These are phyloP conservation scores for Blennius ocellaris DNA, from an alignment of 2,113 vertebrate species.

Conservation along the genomic window DNA sequence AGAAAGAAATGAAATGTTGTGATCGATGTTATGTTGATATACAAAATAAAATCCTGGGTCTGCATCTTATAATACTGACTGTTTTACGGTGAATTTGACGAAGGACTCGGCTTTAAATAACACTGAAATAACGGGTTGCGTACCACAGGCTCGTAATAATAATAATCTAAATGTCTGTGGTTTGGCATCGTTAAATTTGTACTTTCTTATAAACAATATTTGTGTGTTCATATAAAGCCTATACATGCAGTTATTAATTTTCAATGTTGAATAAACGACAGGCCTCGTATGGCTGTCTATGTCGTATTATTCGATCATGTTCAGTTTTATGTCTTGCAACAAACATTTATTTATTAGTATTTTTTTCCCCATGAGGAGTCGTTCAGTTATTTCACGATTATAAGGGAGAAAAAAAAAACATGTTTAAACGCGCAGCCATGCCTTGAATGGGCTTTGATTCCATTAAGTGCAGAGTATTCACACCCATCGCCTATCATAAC, in stretches of 20 bases:
- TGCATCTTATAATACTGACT: background rate
- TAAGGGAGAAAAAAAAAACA: background rate
- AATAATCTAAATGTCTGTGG: background rate
- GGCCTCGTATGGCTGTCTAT: conserved; percentile 3
- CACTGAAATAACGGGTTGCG: conserved; percentile 9
- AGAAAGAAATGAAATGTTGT: background rate
- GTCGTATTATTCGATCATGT: conserved; percentile 23
- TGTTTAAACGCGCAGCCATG: background rate
- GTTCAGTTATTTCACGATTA: conserved; percentile 29
- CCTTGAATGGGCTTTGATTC: conserved; percentile 55
- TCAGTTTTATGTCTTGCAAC: conserved; percentile 7
- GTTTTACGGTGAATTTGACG: conserved; percentile 30
- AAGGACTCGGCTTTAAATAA: conserved; percentile 12
- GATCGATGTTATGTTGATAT: background rate
- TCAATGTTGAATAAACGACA: conserved; percentile 3
- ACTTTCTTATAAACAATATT: background rate
- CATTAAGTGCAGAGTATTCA: conserved; percentile 59
- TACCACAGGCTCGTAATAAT: background rate
- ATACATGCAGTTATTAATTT: conserved; percentile 36
- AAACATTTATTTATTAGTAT: conserved; percentile 34
- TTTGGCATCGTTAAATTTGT: conserved; percentile 17
- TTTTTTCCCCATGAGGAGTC: conserved; percentile 5
- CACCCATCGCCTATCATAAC: conserved; percentile 52
- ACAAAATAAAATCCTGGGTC: background rate
- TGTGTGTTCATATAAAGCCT: conserved; percentile 21